Evolutionary conservation across 2,888 invertebrate species (phyloP).

Genomic region (Leucophenga maculata): DNA sequence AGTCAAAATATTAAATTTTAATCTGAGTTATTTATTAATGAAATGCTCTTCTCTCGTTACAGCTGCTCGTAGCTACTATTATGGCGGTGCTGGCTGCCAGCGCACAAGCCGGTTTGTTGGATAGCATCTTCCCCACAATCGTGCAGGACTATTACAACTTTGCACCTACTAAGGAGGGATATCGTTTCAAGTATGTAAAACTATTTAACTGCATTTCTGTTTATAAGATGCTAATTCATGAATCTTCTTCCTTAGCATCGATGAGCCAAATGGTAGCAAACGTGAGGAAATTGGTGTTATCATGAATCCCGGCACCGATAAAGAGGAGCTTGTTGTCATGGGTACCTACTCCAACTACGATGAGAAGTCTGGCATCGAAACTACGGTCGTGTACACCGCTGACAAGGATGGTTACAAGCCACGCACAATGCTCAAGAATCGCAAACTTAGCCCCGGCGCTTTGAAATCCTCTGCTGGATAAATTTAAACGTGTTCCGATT

Average conservation of each 20-base stretch:
- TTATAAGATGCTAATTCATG: background rate
- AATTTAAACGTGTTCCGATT: slow-evolving; percentile 22
- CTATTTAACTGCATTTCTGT: background rate
- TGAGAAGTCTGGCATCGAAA: slow-evolving; percentile 65
- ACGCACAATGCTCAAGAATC: slow-evolving; percentile 65
- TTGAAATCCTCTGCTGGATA: slow-evolving; percentile 65
- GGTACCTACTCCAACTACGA: slow-evolving; percentile 65
- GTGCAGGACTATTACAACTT: slow-evolving; percentile 59
- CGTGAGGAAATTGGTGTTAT: slow-evolving; percentile 70
- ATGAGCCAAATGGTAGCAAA: slow-evolving; percentile 67
- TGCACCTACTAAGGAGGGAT: slow-evolving; percentile 66
- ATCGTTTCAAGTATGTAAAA: slow-evolving; percentile 64
- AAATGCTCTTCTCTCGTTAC: background rate
- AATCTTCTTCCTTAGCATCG: slow-evolving; percentile 46
- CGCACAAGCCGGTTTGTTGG: slow-evolving; percentile 59
- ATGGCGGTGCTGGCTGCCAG: slow-evolving; percentile 52
- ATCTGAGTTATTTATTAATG: no score
- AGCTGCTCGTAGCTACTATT: slow-evolving; percentile 57
- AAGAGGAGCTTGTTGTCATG: slow-evolving; percentile 70
- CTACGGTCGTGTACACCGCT: slow-evolving; percentile 70
- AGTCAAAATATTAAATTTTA: no score
- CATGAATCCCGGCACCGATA: slow-evolving; percentile 67
- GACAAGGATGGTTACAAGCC: slow-evolving; percentile 71
- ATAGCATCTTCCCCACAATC: slow-evolving; percentile 59
- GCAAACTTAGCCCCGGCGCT: slow-evolving; percentile 60